Evolutionary conservation across 2,113 vertebrate genomes (phyloP).

Genomic region (Rhinoptilus africanus): DNA sequence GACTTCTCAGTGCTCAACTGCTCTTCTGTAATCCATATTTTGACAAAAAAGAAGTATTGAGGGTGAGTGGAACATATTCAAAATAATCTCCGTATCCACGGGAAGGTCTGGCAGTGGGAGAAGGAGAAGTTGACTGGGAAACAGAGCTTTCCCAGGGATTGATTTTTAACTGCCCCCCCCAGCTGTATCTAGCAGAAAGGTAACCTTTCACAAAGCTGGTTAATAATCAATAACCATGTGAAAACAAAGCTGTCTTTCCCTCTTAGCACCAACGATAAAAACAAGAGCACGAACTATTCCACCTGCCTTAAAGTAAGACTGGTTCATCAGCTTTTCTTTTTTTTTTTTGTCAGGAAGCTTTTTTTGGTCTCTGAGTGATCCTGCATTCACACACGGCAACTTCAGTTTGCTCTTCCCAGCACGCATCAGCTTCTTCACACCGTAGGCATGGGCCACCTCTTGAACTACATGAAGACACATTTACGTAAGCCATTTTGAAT

Average conservation of each 20-base stretch:
- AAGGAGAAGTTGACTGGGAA: constrained; percentile 41
- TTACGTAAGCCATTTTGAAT: neutral
- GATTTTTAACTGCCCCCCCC: constrained; percentile 60
- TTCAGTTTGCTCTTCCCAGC: constrained; percentile 13
- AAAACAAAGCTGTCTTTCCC: constrained; percentile 68
- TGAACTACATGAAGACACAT: neutral
- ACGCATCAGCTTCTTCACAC: neutral
- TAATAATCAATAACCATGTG: constrained; percentile 81
- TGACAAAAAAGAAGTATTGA: neutral
- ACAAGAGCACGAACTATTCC: constrained; percentile 23
- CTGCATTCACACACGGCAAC: neutral
- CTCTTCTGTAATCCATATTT: neutral
- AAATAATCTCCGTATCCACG: neutral
- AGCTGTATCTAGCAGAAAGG: constrained; percentile 58
- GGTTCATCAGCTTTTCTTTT: neutral
- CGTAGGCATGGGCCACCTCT: neutral
- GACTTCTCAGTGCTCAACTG: neutral
- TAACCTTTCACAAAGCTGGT: constrained; percentile 73
- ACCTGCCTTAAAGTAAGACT: constrained; percentile 25
- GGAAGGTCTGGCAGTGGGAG: neutral
- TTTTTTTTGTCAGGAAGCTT: neutral
- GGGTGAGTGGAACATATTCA: neutral
- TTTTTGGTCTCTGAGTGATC: neutral
- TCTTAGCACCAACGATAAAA: constrained; percentile 56
- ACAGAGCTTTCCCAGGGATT: constrained; percentile 62